Base-by-base conservation (phyloP, 2,113 vertebrate genomes). In the Pteruthius melanotis region DNA sequence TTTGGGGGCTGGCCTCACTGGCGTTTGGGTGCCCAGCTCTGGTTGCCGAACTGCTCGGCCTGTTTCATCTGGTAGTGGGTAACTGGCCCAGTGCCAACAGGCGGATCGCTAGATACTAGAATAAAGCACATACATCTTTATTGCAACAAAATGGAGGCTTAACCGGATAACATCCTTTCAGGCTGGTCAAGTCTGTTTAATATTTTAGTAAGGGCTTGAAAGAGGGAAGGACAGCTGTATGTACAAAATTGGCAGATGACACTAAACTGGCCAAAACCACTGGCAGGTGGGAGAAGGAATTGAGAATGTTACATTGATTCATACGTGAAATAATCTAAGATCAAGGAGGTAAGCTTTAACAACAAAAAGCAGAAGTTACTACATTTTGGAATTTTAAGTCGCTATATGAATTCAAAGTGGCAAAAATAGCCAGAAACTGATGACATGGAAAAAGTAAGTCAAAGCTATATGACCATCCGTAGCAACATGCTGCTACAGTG, bases 391-490 rank as follows among this genome's bases (percentile, higher is more conserved):
- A 54, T 60, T 57, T 74, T 50, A 81, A 81, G 39, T 63, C 54
- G 24, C 18, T 22, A 2, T 33, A 17, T 22, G 3, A 63, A 42
- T 74, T 42, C 4, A 33, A 66, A 79, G 20, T 28, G 47, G 26
- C 14, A 65, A 31, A 60, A 71, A 44, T 22, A 27, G 44, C 33
- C 21, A 59, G 26, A 14, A 69, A 15, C 24, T 10, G 44, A 33
- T 35, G 8, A 31, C 15, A 4, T 10, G 33, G 15, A 17, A 22
- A 22, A 10, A 50, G 35, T 50, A 50, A 63, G 76, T 18, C 28
- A 42, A 35, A 83, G 22, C 21, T 28, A 10, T 28, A 17, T 3
- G 4, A 30, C 20, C 37, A 2, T 30, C 52, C 1, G 0, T 3
- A 74, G 23, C 60, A 53, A 53, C 5, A 23, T 4, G 23, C n/a